phyloP scores from a whole-genome alignment of 2,113 vertebrate genomes.

The Platichthys flesus region DNA sequence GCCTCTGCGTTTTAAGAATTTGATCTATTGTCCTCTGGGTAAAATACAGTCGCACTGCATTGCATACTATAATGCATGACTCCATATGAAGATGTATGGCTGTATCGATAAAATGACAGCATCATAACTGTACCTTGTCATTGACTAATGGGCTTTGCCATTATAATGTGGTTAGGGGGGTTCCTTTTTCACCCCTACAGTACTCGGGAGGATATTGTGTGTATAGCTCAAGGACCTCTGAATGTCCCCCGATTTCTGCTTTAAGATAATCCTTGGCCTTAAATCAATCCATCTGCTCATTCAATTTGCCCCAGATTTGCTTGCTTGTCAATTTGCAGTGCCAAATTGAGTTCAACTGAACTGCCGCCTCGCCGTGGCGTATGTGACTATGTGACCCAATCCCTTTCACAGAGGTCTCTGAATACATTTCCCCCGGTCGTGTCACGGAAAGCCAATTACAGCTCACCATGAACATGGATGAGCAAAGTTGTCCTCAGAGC shows the following conservation, averaged over 20 bases:
- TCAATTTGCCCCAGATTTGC: conserved; percentile 65
- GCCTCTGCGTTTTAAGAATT: neutral
- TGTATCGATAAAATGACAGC: conserved; percentile 55
- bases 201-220: conserved; percentile 31
- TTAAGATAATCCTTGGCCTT: conserved; percentile 56
- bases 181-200: conserved; percentile 39
- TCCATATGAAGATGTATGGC: conserved; percentile 44
- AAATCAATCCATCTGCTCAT: conserved; percentile 64
- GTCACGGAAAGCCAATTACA: conserved; percentile 76
- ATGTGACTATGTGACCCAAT: conserved; percentile 28
- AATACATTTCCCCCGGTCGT: conserved; percentile 49
- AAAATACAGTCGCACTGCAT: neutral
- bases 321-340: conserved; percentile 71
- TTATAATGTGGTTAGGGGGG: conserved; percentile 45
- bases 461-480: conserved; percentile 25
- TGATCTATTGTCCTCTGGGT: conserved; percentile 22
- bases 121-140: conserved; percentile 40
- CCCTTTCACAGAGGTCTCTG: conserved; percentile 32
- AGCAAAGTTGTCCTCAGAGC: conserved; percentile 33
- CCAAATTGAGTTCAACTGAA: conserved; percentile 67
- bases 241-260: conserved; percentile 43
- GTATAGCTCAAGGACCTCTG: conserved; percentile 54
- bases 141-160: conserved; percentile 47
- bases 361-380: conserved; percentile 55
- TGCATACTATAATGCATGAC: neutral